phyloP scores from a whole-genome alignment of 2,888 invertebrate genomes.

The Andrena trimmerana region DNA sequence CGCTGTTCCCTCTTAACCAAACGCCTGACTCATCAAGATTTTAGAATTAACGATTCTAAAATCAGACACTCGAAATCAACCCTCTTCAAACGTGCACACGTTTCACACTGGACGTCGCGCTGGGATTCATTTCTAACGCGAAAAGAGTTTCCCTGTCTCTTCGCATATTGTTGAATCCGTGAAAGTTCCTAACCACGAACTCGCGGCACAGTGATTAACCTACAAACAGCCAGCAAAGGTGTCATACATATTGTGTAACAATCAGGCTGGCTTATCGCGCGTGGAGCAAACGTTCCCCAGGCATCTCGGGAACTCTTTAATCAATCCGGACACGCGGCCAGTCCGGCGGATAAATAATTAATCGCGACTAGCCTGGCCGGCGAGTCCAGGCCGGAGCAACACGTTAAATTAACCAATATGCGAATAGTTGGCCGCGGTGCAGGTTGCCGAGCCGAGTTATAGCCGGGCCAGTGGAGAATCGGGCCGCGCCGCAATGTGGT shows the following conservation, averaged over 20 bases:
- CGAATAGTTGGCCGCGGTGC: constrained; percentile 69
- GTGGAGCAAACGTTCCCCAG: neutral
- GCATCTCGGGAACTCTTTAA: constrained; percentile 48
- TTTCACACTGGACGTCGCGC: too few species aligned
- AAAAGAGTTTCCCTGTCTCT: neutral
- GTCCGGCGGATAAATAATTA: constrained; percentile 59
- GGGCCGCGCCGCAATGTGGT: constrained; percentile 72
- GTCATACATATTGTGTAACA: neutral
- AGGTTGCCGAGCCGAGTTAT: constrained; percentile 66
- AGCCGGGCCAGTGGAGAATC: constrained; percentile 65
- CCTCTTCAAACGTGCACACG: too few species aligned
- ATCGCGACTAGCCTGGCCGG: constrained; percentile 31
- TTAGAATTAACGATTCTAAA: neutral
- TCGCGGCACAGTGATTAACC: neutral
- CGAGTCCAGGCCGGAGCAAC: constrained; percentile 60
- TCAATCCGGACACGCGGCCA: constrained; percentile 20
- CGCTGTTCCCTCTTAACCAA: constrained; percentile 17
- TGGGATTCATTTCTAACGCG: neutral
- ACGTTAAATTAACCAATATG: constrained; percentile 75
- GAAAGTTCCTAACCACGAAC: neutral
- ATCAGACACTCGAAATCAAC: too few species aligned
- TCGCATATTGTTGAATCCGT: neutral
- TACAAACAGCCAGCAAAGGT: neutral
- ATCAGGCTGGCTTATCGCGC: constrained; percentile 1
- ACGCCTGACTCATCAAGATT: constrained; percentile 15